Conservation (phyloP, 2,797 vertebrate species). For the Linurgus olivaceus region DNA sequence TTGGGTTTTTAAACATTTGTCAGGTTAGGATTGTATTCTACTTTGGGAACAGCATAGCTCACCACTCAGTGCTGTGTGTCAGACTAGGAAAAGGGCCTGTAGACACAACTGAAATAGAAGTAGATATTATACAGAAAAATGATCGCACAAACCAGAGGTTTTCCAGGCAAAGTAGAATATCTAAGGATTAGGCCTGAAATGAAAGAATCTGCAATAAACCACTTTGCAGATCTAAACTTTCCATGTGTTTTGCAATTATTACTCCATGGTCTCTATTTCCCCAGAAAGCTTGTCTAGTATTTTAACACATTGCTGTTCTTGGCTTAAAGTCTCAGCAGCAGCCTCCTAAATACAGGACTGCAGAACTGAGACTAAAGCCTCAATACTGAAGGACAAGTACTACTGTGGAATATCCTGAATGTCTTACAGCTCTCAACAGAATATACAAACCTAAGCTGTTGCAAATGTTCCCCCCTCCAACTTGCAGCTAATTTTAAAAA, state of each 20-base stretch:
- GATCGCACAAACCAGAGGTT: neutral
- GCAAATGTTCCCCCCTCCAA: neutral
- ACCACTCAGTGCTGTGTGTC: neutral
- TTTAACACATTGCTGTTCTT: neutral
- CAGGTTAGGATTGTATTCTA: neutral
- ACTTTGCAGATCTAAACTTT: neutral
- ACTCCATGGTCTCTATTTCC: neutral
- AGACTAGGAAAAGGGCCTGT: neutral
- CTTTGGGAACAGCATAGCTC: neutral
- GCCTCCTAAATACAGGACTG: neutral
- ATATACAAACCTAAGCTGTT: neutral
- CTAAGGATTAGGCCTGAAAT: neutral
- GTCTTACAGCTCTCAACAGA: neutral
- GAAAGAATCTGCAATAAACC: neutral
- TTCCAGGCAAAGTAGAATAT: neutral
- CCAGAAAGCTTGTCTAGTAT: neutral
- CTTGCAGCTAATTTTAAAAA: neutral
- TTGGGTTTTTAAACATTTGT: neutral
- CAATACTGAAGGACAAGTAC: neutral
- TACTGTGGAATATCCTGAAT: neutral
- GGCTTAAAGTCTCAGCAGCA: neutral
- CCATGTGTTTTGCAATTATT: neutral
- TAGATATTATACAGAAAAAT: neutral
- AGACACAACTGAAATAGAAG: neutral
- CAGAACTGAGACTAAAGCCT: neutral